Conservation (phyloP, 2,113 vertebrate species). For the Gila orcuttii region DNA sequence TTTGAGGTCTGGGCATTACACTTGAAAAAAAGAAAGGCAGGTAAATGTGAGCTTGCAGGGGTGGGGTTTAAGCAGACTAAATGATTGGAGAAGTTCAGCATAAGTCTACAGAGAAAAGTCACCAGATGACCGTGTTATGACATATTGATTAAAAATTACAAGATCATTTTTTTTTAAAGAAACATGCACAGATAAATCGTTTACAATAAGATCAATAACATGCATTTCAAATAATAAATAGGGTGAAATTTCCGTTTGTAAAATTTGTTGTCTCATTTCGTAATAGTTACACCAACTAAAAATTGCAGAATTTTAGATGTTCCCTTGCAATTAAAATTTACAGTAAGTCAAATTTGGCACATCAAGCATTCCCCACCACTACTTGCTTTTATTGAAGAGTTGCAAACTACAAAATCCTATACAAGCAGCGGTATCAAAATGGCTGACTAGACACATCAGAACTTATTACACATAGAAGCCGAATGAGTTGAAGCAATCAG, state of each 20-base stretch:
- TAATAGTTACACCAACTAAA: not conserved
- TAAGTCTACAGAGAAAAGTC: no score
- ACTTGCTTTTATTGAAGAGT: slow-evolving; percentile 15
- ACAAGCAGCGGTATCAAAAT: not conserved
- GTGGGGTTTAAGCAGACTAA: no score
- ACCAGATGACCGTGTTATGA: no score
- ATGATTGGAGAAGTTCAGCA: no score
- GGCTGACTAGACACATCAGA: slow-evolving; percentile 20
- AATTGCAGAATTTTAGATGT: not conserved
- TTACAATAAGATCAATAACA: not conserved
- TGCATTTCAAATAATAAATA: not conserved
- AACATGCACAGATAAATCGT: not conserved
- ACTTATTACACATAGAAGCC: not conserved
- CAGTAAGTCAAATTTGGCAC: not conserved
- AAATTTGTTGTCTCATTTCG: no score
- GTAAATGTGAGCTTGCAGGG: no score
- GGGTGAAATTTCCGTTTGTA: not conserved
- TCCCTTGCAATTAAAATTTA: not conserved
- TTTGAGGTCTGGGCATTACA: no score
- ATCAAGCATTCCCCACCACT: slow-evolving; percentile 1
- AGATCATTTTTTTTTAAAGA: no score
- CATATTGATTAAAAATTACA: no score
- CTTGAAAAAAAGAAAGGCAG: no score
- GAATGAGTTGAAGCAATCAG: slow-evolving; percentile 21
- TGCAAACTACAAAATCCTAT: slow-evolving; percentile 15